Evolutionary conservation across 1,140 invertebrate genomes (phyloP), one percentile per base, ranked within the genome.

Genomic region (Caerostris darwini): DNA sequence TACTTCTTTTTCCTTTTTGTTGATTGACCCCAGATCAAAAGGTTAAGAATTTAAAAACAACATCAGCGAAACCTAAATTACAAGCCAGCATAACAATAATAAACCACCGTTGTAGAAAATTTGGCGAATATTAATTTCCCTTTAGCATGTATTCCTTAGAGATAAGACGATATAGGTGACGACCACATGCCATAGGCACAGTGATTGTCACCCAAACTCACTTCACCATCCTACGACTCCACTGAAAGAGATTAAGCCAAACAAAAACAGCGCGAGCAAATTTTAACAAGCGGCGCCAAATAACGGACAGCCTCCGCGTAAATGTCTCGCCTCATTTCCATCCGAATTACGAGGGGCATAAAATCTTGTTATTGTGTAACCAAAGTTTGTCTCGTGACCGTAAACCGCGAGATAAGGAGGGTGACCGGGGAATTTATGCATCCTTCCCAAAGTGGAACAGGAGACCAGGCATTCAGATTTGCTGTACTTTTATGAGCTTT

Each of bases 301-400:
- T 12, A 54, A 53, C 10, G 5, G n/a, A 6, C 14, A 53, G 10
- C 6, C 61, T 53, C 19, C 4, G 50, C 34, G 67, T 88, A 88
- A 88, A 88, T 59, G 10, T 19, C 86, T 88, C 57, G 89, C 89
- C 57, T 81, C 89, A 81, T 90, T 90, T 81, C 89, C 89, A 90
- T 77, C 67, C 17, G 56, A 90, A 69, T 90, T 90, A 90, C 89
- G 69, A 90, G 50, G 17, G 8, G 17, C 89, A 91, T 91, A 91
- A 91, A 91, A 91, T 81, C 69, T 82, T 90, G 89, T 91, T 91
- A 91, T 91, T 91, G 89, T 82, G 89, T 82, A 82, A 90, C 89
- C 71, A 91, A 91, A 91, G 69, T 91, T 91, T 91, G 69, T 91
- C 57, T 91, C 54, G 14, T 56, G 71, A 81, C 89, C 7, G 19